Evolutionary conservation across 2,888 invertebrate species (phyloP).

Genomic region (Perizoma affinitatum): DNA sequence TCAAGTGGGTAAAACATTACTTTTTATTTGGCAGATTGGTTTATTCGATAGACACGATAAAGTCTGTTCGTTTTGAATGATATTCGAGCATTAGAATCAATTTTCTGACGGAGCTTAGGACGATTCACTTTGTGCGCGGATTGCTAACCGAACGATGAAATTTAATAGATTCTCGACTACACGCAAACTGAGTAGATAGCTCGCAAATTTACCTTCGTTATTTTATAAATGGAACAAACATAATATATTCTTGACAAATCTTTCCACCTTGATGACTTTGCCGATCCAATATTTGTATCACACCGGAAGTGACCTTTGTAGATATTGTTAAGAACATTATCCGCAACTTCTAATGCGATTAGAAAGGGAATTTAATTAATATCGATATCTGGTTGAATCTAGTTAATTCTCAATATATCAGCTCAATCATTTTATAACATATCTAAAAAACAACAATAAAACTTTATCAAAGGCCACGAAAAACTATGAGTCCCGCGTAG

Average conservation of each 20-base stretch:
- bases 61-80: constrained; percentile 47
- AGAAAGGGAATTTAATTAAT: constrained; percentile 3
- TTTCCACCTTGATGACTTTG: constrained; percentile 7
- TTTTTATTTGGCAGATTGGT: constrained; percentile 42
- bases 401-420: background rate
- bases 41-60: constrained; percentile 50
- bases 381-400: background rate
- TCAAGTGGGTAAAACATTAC: constrained; percentile 41
- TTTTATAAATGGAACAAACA: constrained; percentile 27
- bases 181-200: constrained; percentile 47
- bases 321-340: background rate
- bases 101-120: constrained; percentile 46
- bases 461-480: constrained; percentile 29
- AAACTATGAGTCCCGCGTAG: constrained; percentile 28
- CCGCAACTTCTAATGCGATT: constrained; percentile 5
- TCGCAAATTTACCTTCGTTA: constrained; percentile 40
- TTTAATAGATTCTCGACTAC: constrained; percentile 55
- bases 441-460: background rate
- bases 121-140: constrained; percentile 44
- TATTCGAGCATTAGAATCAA: constrained; percentile 50
- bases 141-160: constrained; percentile 49
- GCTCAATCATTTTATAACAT: background rate
- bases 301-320: background rate
- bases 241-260: constrained; percentile 23
- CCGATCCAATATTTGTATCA: background rate